A percentile compares a stretch with the other conserved stretches of the same genome.
Evolutionary conservation across 2,888 invertebrate genomes (phyloP).

Genomic region (Sepiola atlantica): DNA sequence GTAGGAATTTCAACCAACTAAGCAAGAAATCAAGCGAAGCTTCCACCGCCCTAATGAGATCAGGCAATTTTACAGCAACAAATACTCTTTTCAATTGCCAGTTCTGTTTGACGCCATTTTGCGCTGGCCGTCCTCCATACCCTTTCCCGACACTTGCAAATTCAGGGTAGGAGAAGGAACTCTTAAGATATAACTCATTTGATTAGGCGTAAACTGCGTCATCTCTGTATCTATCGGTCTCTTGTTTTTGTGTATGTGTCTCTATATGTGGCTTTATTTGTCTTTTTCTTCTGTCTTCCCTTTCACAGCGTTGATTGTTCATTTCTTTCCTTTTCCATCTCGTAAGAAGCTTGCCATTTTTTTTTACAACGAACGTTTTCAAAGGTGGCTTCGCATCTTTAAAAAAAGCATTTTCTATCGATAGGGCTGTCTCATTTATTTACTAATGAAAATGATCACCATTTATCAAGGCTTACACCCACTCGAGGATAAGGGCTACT

Average conservation of each 20-base stretch:
- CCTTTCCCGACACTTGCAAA: not conserved
- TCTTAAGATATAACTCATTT: not conserved
- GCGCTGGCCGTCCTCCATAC: not conserved
- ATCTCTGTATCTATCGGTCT: not conserved
- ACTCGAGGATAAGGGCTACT: no score
- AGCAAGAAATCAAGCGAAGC: conserved; percentile 32
- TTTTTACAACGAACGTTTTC: no score
- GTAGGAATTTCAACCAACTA: conserved; percentile 20
- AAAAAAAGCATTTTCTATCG: no score
- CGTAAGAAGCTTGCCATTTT: no score
- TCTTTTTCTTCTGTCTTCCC: not conserved
- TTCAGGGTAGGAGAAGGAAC: not conserved
- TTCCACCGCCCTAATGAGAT: conserved; percentile 32
- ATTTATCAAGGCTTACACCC: no score
- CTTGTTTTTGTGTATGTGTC: not conserved
- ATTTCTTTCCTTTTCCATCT: no score
- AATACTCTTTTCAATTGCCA: conserved; percentile 9
- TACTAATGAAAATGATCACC: no score
- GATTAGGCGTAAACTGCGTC: not conserved
- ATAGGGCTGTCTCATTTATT: no score
- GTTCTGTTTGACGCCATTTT: conserved; percentile 21
- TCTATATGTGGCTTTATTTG: not conserved
- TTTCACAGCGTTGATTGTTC: not conserved
- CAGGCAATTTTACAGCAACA: conserved; percentile 32
- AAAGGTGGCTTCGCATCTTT: no score